A percentile compares a stretch with the other conserved stretches of the same genome.
phyloP scores from a whole-genome alignment of 2,113 vertebrate genomes.

The Lycaon pictus region DNA sequence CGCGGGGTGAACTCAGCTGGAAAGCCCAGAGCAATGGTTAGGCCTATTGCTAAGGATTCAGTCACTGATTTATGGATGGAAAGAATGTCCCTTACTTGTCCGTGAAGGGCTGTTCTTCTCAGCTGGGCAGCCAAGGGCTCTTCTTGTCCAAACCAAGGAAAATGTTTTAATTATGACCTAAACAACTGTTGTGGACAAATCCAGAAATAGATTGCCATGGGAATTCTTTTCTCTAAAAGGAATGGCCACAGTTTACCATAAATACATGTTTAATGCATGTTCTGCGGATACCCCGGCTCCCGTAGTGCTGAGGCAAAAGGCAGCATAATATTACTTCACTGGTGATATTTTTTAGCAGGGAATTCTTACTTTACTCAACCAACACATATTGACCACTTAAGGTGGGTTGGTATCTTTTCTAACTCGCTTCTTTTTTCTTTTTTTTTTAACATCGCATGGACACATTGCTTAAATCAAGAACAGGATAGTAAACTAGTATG shows the following conservation, averaged over 20 bases:
- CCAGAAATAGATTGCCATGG: not conserved
- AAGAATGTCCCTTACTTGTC: slow-evolving; percentile 82
- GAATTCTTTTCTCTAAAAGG: not conserved
- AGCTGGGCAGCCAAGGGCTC: slow-evolving; percentile 28
- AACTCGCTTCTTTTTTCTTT: not conserved
- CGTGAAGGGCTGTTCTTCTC: slow-evolving; percentile 60
- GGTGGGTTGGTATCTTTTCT: not conserved
- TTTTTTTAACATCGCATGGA: not conserved
- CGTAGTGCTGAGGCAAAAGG: not conserved
- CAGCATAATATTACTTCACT: not conserved
- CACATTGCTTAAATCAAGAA: not conserved
- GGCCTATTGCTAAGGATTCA: slow-evolving; percentile 82
- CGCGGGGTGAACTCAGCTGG: slow-evolving; percentile 68
- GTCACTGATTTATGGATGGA: slow-evolving; percentile 76
- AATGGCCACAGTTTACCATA: slow-evolving; percentile 32
- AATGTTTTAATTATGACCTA: slow-evolving; percentile 63
- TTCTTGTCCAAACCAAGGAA: slow-evolving; percentile 48
- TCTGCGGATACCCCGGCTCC: not conserved
- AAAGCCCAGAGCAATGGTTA: slow-evolving; percentile 80
- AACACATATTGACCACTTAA: not conserved
- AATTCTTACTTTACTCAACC: not conserved
- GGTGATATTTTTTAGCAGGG: not conserved
- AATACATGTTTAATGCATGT: not conserved
- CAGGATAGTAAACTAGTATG: not conserved
- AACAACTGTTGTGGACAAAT: slow-evolving; percentile 40